Evolutionary conservation across 2,797 vertebrate species (phyloP), one percentile per base, ranked within the genome.

Genomic region (Paratrypauchen microcephalus): DNA sequence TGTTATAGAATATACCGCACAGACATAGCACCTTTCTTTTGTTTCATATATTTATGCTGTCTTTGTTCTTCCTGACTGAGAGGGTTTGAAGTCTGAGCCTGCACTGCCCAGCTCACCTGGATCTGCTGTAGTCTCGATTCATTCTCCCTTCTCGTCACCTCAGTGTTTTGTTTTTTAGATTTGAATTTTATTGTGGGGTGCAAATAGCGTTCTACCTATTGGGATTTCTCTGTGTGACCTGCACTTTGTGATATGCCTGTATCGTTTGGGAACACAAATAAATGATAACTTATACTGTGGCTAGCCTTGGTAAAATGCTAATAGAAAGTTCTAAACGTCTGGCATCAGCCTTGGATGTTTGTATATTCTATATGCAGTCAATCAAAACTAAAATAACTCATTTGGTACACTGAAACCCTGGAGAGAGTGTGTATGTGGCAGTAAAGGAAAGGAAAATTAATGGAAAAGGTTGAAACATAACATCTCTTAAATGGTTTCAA

Each of bases 71-170:
- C 50, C 56, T 30, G 3, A 15, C 75, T 58, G 56, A 82, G 61
- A 78, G 65, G 66, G 73, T 70, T 71, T 71, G 69, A 78, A 75
- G 82, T 78, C 66, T 80, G 67, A 26, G 24, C 71, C 74, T 80
- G 68, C 67, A 69, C 73, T 70, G 68, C 69, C 72, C 54, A 6
- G 5, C 65, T 82, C 72, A 79, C 63, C 70, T 72, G 60, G 52
- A 55, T 13, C 21, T 23, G 52, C 12, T 23, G 52, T 23, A 1
- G 52, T 55, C 52, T 55, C n/a, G 56, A 76, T 81, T 74, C 63
- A 59, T 74, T 80, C 81, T 84, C 69, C 24, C 65, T 76, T 65
- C 65, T 74, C 66, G 52, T 81, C 77, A 74, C 67, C 66, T 65
- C 73, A 57, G 69, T 76, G 69, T 79, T 75, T 77, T 21, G 57